Evolutionary conservation across 2,888 invertebrate species (phyloP), one percentile per base, ranked within the genome.

Genomic region (Xestia rhomboidea): DNA sequence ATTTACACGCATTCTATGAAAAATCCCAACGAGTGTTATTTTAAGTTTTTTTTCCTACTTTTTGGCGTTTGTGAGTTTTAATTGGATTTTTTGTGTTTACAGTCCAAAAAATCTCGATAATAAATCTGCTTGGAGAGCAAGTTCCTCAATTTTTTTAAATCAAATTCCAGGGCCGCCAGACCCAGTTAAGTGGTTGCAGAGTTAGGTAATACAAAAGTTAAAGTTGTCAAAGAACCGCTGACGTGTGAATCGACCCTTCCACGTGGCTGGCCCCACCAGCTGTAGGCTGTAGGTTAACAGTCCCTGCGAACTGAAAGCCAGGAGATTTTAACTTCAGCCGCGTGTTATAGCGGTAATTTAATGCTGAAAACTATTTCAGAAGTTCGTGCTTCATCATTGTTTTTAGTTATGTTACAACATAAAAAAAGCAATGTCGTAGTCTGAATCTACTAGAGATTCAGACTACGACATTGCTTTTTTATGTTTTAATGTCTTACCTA

Each of bases 221-320:
- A 30, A 67, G 51, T 80, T 85, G 73, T 68, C 60, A 75, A 69
- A 77, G 64, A 77, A 30, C 27, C 63, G 67, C 67, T 76, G 85
- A 82, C 73, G 82, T 81, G 79, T 77, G 69, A 80, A 78, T 49
- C 38, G 74, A 85, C 87, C 85, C 67, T 87, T 79, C 41, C 78
- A 68, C 69, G 2, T 62, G 68, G 73, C 75, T 57, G 68, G 68
- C 38, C 76, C 30, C 30, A 41, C 27, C 72, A 81, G 73, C 77
- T 69, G 72, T 75, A 68, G 66, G 49, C 76, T 72, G 62, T 70
- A 64, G 67, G 51, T 68, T 34, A 64, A 44, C 68, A 72, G 41
- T 63, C 63, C 30, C 41, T 70, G 10, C 15, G 34, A 68, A 68
- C 73, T 73, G 54, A 67, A 81, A 78, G 76, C 34, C 30, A 67